These are phyloP conservation scores for Idaea straminata DNA, from an alignment of 2,888 invertebrate genomes.

Conservation along the genomic window DNA sequence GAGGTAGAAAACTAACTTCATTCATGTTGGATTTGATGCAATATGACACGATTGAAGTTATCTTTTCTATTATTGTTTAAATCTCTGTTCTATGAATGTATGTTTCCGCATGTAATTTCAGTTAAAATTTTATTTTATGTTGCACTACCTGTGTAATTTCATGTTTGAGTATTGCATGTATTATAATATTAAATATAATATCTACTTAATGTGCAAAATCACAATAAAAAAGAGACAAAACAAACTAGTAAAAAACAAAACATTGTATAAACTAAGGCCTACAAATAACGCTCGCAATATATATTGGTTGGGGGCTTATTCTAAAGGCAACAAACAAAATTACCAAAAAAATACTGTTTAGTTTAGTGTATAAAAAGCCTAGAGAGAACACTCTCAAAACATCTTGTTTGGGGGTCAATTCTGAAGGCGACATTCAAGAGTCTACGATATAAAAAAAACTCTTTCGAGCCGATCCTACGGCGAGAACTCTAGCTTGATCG, in stretches of 20 bases:
- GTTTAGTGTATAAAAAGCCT: background rate
- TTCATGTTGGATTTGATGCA: background rate
- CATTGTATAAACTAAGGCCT: background rate
- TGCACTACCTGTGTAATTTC: constrained; percentile 57
- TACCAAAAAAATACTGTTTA: background rate
- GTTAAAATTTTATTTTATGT: constrained; percentile 35
- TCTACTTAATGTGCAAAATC: background rate
- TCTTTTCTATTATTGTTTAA: background rate
- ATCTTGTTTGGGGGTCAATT: background rate
- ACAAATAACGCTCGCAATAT: background rate
- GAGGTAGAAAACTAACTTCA: background rate
- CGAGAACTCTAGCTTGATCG: constrained; percentile 12
- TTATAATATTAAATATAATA: constrained; percentile 11
- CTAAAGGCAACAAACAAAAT: background rate
- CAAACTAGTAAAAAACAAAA: background rate
- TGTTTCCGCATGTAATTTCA: constrained; percentile 23
- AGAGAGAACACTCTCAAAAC: background rate
- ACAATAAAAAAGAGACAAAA: background rate
- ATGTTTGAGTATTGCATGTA: constrained; percentile 69
- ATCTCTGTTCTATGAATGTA: constrained; percentile 19
- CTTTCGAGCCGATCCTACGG: constrained; percentile 4
- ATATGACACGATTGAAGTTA: background rate
- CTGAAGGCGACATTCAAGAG: background rate
- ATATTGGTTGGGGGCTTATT: background rate
- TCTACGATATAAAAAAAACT: background rate